Evolutionary conservation across 2,113 vertebrate species (phyloP).

Genomic region (Condylura cristata): DNA sequence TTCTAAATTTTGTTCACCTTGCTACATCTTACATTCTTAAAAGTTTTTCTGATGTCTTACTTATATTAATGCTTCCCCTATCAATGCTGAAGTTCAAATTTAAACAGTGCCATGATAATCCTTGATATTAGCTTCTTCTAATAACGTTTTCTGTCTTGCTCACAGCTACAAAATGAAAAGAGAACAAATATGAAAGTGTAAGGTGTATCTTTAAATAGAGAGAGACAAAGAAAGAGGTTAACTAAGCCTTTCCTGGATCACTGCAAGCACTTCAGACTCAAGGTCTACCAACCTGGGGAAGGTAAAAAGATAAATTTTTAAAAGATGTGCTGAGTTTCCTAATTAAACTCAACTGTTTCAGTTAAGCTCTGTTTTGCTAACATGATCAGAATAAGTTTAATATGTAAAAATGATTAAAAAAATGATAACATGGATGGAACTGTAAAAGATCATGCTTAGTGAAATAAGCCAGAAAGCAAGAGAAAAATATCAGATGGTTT

Average conservation of each 20-base stretch:
- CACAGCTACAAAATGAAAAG: neutral
- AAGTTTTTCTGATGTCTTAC: neutral
- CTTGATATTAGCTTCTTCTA: neutral
- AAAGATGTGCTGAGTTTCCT: neutral
- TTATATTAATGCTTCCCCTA: neutral
- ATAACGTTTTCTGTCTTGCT: neutral
- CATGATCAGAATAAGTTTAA: neutral
- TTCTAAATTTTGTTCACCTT: neutral
- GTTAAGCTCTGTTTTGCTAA: neutral
- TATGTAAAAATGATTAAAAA: neutral
- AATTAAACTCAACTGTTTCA: neutral
- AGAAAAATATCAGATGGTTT: no score
- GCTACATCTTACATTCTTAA: neutral
- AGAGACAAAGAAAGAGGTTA: neutral
- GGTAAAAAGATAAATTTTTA: neutral
- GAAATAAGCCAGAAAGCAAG: no score
- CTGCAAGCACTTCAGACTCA: neutral
- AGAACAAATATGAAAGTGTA: neutral
- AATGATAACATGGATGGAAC: no score
- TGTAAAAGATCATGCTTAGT: no score
- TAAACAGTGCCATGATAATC: neutral
- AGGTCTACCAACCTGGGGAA: fast-evolving
- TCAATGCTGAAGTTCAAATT: neutral
- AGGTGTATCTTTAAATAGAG: no score
- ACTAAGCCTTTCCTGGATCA: neutral